Conservation (phyloP, 2,888 invertebrate species). For the Euplagia quadripunctaria region DNA sequence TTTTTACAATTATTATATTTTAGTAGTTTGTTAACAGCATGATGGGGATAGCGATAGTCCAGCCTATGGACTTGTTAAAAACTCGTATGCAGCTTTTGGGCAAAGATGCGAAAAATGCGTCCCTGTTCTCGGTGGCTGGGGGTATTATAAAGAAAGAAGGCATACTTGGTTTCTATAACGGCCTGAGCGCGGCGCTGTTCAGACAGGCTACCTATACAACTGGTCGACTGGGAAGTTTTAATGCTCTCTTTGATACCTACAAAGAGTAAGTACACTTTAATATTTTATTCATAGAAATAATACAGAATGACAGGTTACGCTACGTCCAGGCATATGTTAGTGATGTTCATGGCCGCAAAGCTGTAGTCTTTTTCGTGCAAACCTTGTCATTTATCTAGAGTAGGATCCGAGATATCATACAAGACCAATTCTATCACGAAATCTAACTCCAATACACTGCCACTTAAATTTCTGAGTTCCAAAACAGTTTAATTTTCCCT, state of each 20-base stretch:
- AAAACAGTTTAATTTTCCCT: too few species aligned
- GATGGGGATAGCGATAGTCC: conserved; percentile 65
- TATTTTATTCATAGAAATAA: neutral
- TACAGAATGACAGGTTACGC: neutral
- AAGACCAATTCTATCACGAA: too few species aligned
- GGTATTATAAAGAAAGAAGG: conserved; percentile 95
- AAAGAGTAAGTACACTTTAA: conserved; percentile 26
- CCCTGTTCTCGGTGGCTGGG: conserved; percentile 91
- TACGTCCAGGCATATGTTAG: too few species aligned
- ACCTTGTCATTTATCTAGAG: too few species aligned
- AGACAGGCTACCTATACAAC: conserved; percentile 99
- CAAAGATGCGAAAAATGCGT: conserved; percentile 81
- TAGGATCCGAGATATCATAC: too few species aligned
- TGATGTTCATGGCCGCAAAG: too few species aligned
- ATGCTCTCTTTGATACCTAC: conserved; percentile 90
- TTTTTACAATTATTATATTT: too few species aligned
- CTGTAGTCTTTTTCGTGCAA: too few species aligned
- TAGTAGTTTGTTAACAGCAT: conserved; percentile 52
- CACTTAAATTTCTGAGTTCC: too few species aligned
- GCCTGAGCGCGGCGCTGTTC: conserved; percentile 95
- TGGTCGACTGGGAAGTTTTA: conserved; percentile 96
- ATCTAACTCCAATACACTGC: too few species aligned
- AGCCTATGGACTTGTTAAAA: conserved; percentile 70
- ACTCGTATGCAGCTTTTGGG: conserved; percentile 85
- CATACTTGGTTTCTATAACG: conserved; percentile 93